A percentile compares a stretch with the other conserved stretches of the same genome.
Conservation (phyloP, 2,113 vertebrate species). For the Opisthocomus hoazin region DNA sequence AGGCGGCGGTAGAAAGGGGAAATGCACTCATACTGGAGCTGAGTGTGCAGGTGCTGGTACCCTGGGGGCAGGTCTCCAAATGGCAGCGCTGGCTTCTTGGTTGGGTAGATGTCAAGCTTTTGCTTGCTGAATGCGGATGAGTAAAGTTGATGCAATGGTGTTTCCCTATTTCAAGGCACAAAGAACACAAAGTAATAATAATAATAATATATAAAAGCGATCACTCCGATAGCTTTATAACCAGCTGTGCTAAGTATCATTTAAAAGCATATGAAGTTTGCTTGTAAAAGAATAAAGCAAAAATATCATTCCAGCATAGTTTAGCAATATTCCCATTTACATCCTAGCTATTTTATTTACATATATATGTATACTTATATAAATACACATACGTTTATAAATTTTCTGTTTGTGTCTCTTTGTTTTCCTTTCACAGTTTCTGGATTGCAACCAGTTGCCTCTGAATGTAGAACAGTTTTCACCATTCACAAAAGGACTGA, state of each 20-base stretch:
- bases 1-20: constrained; percentile 90
- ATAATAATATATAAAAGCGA: background rate
- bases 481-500: background rate
- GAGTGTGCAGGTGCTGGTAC: constrained; percentile 89
- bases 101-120: constrained; percentile 73
- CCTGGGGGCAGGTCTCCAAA: constrained; percentile 82
- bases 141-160: constrained; percentile 88
- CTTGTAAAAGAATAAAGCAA: background rate
- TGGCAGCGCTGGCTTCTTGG: constrained; percentile 73
- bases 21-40: constrained; percentile 90
- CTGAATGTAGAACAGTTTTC: background rate
- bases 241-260: background rate
- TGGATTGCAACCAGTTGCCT: background rate
- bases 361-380: background rate
- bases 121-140: constrained; percentile 74
- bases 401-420: background rate
- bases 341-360: background rate
- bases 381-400: background rate
- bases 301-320: background rate
- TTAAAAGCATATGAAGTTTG: background rate
- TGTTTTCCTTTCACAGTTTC: background rate
- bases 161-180: constrained; percentile 77
- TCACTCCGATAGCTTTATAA: background rate
- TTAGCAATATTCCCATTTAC: background rate
- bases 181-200: background rate